Evolutionary conservation across 2,113 vertebrate species (phyloP).

Genomic region (Xenus cinereus): DNA sequence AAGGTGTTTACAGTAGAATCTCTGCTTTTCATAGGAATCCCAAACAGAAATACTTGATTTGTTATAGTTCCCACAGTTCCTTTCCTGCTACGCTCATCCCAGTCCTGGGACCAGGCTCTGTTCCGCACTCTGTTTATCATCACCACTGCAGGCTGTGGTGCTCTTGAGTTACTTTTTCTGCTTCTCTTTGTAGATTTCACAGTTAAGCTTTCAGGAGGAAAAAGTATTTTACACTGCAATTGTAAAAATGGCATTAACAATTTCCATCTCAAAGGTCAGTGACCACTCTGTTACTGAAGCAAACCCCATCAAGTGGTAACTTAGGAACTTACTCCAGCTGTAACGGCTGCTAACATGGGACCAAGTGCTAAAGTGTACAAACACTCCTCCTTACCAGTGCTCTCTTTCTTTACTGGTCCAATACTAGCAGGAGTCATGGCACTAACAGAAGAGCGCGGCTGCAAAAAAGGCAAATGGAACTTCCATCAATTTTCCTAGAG

Average conservation of each 20-base stretch:
- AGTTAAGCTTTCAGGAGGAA: background rate
- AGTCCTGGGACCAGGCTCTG: background rate
- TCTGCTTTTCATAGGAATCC: background rate
- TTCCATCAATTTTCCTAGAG: background rate
- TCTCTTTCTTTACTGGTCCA: slow-evolving; percentile 55
- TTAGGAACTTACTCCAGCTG: background rate
- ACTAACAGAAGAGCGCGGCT: background rate
- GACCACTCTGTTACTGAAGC: background rate
- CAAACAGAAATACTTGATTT: background rate
- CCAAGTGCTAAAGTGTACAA: background rate
- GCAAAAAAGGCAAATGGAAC: background rate
- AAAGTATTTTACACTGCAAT: background rate
- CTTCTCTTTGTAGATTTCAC: background rate
- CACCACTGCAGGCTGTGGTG: background rate
- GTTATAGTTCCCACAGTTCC: background rate
- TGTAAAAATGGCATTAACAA: background rate
- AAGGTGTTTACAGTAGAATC: background rate
- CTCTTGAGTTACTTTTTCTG: background rate
- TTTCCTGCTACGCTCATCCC: background rate
- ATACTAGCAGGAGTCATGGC: slow-evolving; percentile 78
- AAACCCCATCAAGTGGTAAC: background rate
- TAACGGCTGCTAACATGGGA: background rate
- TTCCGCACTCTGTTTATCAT: background rate
- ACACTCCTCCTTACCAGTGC: slow-evolving; percentile 58
- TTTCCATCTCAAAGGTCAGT: background rate